These are phyloP conservation scores for Pangasius macronema DNA, from an alignment of 2,797 vertebrate genomes.

Conservation along the genomic window DNA sequence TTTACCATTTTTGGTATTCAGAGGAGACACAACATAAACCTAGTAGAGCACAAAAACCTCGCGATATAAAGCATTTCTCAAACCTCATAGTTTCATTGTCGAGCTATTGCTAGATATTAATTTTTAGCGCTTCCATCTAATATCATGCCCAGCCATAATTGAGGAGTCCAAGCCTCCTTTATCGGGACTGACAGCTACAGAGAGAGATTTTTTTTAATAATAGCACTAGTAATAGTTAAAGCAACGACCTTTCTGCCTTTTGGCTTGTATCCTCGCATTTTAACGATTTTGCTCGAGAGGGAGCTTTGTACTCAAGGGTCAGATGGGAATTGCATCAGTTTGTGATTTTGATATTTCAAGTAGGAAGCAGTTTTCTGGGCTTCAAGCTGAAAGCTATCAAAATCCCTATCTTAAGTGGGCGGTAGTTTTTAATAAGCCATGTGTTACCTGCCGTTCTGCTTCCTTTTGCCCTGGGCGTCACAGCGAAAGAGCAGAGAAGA, in stretches of 20 bases:
- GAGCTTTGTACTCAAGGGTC: conserved; percentile 1
- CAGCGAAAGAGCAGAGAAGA: conserved; percentile 53
- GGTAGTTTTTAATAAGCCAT: conserved; percentile 40
- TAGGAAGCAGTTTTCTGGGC: conserved; percentile 11
- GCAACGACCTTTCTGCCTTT: not conserved
- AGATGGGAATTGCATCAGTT: conserved; percentile 20
- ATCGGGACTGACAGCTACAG: not conserved
- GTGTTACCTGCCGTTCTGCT: conserved; percentile 57
- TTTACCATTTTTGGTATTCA: not conserved
- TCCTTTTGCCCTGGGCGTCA: conserved; percentile 47
- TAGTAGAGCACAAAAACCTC: not conserved
- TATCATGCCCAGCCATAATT: not conserved
- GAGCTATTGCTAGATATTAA: not conserved
- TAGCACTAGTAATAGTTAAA: not conserved
- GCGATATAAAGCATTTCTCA: not conserved
- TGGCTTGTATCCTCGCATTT: not conserved
- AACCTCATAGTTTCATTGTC: not conserved
- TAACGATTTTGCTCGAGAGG: conserved; percentile 18
- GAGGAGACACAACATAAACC: not conserved
- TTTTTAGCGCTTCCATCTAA: not conserved
- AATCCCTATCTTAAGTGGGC: conserved; percentile 24
- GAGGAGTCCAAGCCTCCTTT: not conserved
- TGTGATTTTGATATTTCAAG: conserved; percentile 12
- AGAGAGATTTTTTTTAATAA: conserved; percentile 15
- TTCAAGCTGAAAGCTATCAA: conserved; percentile 2